Base-by-base conservation (phyloP, 2,797 vertebrate species). In the Lemur catta region DNA sequence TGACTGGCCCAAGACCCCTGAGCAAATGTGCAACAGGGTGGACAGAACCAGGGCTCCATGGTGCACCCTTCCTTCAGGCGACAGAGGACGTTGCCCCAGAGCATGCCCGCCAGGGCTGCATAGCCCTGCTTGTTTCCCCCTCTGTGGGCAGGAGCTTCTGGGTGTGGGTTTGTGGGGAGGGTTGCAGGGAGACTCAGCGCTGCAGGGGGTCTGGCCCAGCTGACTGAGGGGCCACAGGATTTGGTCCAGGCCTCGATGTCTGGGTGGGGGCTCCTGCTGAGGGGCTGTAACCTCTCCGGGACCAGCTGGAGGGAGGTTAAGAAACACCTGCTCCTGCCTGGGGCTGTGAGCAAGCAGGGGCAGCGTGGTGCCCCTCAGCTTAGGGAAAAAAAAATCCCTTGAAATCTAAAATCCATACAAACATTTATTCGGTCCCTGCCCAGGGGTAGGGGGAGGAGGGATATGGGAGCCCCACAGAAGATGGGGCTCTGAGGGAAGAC, bases 391-490 rank as follows among this genome's bases (percentile, higher is more conserved):
- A 38, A 38, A 38, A 38, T n/a, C n/a, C n/a, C n/a, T 38, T 0
- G 3, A 38, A 30, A 63, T 61, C 85, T 96, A 97, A 96, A 97
- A 95, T 97, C 88, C 96, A 96, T 97, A 98, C 84, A 97, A 97
- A 97, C 76, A 12, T 97, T 97, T 97, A 97, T 97, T 97, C 92
- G 38, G 86, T 95, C 93, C 89, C 95, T 90, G 95, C 93, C 86
- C 55, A 20, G n/a, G 72, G 63, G 59, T 20, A 15, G 30, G 22
- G 18, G 14, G 12, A 52, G 13, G 28, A 26, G 24, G 85, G 82
- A 24, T 10, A 82, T 61, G 75, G 59, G 43, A 92, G 81, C 80
- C 80, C 89, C 63, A 5, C 12, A 38, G 38, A 38, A 20, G 33
- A 22, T 0, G 0, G 59, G 26, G 63, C 76, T n/a, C 76, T 0